Evolutionary conservation across 2,888 invertebrate species (phyloP), one percentile per base, ranked within the genome.

Genomic region (Ypsolopha scabrella): DNA sequence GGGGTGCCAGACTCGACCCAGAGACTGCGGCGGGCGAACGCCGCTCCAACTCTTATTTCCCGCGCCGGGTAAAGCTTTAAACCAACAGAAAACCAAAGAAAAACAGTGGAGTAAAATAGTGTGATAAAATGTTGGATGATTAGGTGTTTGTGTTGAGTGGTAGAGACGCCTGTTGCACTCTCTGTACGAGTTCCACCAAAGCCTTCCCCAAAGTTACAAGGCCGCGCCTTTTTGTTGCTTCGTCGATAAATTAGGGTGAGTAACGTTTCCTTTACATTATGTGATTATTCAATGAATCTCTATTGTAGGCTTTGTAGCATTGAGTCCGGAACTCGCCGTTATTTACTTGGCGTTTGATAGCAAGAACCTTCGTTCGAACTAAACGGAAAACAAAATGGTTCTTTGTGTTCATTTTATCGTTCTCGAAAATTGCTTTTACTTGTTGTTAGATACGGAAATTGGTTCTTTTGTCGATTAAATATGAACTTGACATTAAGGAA

Each of bases 1-100:
- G 66, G 59, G 55, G 56, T 64, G 60, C 58, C 80, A 83, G 83
- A 85, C 65, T 67, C 59, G 59, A 72, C 69, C 80, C 75, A 76
- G 83, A 72, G 68, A 70, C 68, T 68, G 79, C 70, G 75, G 78
- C 75, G 79, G 70, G 65, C 71, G 77, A 76, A 83, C 82, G 83
- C 80, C 77, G 77, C 76, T 62, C 65, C 58, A 60, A 60, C 63
- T 64, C 58, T 61, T 64, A 56, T 45, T 45, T 45, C 39, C 39
- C 39, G 39, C 48, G 48, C 48, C 24, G 24, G 33, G n/a, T 7
- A 24, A 33, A 37, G 43, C 43, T 33, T 50, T 43, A 8, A 43
- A 50, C 39, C 48, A 38, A 10, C 47, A 49, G 41, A 39, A 60
- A 64, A 55, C 61, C 57, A 59, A 60, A 60, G 59, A 64, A 59